phyloP scores from a whole-genome alignment of 2,888 invertebrate species.

The Neocrepidodera transversa region DNA sequence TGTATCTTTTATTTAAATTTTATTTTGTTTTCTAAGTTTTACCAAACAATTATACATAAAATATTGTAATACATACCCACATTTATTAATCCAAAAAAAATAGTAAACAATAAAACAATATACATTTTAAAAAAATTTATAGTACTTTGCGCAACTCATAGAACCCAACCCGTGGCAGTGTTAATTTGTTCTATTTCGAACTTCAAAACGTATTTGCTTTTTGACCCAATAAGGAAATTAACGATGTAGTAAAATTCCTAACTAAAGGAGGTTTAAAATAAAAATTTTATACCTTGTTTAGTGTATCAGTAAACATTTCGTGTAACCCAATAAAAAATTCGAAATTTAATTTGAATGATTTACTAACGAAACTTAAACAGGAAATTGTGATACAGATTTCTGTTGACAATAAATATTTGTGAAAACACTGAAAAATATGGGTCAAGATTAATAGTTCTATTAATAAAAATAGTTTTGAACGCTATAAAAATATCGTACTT shows the following conservation, averaged over 20 bases:
- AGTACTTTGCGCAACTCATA: background rate
- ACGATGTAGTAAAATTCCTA: constrained; percentile 13
- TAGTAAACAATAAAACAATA: background rate
- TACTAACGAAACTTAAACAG: constrained; percentile 13
- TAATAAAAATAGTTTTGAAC: background rate
- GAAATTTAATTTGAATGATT: constrained; percentile 16
- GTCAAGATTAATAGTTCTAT: constrained; percentile 19
- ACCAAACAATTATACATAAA: too few species aligned
- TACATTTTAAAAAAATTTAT: background rate
- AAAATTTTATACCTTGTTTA: constrained; percentile 22
- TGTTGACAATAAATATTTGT: constrained; percentile 1
- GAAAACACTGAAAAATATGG: constrained; percentile 15
- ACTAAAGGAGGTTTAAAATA: constrained; percentile 12
- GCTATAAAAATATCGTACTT: too few species aligned
- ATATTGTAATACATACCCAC: constrained; percentile 16
- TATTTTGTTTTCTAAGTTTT: too few species aligned
- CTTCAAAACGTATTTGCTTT: constrained; percentile 12
- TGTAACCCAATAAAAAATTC: constrained; percentile 13
- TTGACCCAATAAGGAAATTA: constrained; percentile 18
- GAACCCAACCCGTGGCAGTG: background rate
- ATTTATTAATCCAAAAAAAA: constrained; percentile 8
- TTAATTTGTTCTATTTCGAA: background rate
- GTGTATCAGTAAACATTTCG: constrained; percentile 13
- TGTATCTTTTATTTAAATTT: background rate
- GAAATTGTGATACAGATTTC: constrained; percentile 16